Conservation (phyloP, 2,113 vertebrate species). For the Macroglossus sobrinus region DNA sequence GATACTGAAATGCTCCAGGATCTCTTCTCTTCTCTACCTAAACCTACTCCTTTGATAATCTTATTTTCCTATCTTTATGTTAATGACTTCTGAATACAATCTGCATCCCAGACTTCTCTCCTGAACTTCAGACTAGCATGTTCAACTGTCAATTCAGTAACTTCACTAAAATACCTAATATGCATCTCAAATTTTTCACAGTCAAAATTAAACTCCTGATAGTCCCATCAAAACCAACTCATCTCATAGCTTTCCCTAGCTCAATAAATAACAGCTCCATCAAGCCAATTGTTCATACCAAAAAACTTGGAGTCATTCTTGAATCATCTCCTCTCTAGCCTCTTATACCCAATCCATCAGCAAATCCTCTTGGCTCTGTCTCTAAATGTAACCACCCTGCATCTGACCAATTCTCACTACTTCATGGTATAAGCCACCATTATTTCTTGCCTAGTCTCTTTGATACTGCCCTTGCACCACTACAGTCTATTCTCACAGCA, state of each 20-base stretch:
- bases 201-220: constrained; percentile 31
- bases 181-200: neutral
- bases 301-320: neutral
- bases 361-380: neutral
- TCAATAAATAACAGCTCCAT: neutral
- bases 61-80: neutral
- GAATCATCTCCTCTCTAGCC: neutral
- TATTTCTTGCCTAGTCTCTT: neutral
- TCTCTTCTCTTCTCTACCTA: neutral
- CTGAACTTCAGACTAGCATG: neutral
- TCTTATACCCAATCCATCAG: neutral
- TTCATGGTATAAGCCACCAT: neutral
- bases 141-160: constrained; percentile 24
- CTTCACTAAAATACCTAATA: constrained; percentile 1
- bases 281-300: neutral
- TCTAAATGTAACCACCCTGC: constrained; percentile 17
- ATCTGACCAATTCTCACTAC: neutral
- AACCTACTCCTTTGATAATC: neutral
- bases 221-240: neutral
- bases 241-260: neutral
- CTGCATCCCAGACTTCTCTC: neutral
- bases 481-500: neutral
- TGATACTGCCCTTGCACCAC: neutral
- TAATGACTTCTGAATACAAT: constrained; percentile 14
- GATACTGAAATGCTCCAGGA: neutral